Conservation (phyloP, 2,113 vertebrate species). For the Uria aalge region DNA sequence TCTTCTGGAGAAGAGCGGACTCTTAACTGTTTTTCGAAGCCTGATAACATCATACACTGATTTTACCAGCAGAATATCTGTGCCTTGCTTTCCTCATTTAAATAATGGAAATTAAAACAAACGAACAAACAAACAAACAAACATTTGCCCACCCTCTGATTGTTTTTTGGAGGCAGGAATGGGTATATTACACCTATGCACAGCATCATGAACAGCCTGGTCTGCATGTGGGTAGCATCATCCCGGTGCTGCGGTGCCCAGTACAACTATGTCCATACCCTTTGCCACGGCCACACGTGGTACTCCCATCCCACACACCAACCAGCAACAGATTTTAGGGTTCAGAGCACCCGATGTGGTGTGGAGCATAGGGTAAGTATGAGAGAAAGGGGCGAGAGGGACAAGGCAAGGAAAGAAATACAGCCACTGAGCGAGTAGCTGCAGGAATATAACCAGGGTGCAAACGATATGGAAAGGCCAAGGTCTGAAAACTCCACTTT, state of each 20-base stretch:
- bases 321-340: neutral
- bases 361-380: neutral
- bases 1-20: neutral
- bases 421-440: neutral
- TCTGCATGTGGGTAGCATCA: neutral
- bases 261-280: accelerated
- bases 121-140: neutral
- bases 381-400: neutral
- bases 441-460: neutral
- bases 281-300: accelerated
- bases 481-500: neutral
- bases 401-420: neutral
- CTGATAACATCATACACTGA: neutral
- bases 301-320: neutral
- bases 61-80: neutral
- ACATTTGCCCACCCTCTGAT: neutral
- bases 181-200: too few relatives aligned
- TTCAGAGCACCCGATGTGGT: neutral
- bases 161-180: neutral
- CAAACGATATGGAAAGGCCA: neutral
- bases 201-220: neutral
- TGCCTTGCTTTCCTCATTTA: neutral
- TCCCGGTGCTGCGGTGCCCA: accelerated
- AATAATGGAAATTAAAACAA: neutral
- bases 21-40: neutral